Base-by-base conservation (phyloP, 2,113 vertebrate genomes). In the Labeo catla region DNA sequence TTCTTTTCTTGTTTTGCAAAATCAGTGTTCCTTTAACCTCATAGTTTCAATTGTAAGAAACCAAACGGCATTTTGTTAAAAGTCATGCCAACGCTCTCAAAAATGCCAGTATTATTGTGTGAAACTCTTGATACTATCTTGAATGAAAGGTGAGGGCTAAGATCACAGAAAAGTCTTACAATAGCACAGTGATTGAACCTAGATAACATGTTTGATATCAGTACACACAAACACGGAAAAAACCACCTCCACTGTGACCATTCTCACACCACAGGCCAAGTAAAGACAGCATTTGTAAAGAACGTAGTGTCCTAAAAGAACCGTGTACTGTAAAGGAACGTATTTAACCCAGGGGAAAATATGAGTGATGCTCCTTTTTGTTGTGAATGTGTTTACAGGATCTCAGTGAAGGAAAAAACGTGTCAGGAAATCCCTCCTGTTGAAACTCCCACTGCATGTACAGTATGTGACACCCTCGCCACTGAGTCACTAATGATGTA, bases 221-320 rank as follows among this genome's bases (percentile, higher is more conserved):
- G 63, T 54, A 50, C 87, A 76, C 76, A 77, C 52, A 59, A 85
- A 61, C 43, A 70, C 86, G 34, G 16, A 68, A n/a, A 78, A 47
- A 28, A 52, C 50, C 36, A 9, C 19, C 28, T 80, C 59, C 10
- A 86, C 84, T 84, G 76, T 87, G 70, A 84, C 36, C 45, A 54
- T 85, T 91, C 86, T 86, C 87, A 91, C 79, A 89, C 65, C 43
- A n/a, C 12, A 10, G 43, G 84, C 87, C 88, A 89, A 87, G 65
- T 59, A 52, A 80, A 28, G 50, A 77, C 34, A 34, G 23, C 21
- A 47, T 74, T 50, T 52, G 11, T 63, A 81, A 76, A 73, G 49
- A 43, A 87, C 68, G 82, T 76, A 47, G n/a, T 36, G 68, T 84
- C 12, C 49, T 21, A 57, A 39, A 47, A 39, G 21, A 28, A 61